Base-by-base conservation (phyloP, 1,140 invertebrate species). In the Dinothrombium tinctorium region DNA sequence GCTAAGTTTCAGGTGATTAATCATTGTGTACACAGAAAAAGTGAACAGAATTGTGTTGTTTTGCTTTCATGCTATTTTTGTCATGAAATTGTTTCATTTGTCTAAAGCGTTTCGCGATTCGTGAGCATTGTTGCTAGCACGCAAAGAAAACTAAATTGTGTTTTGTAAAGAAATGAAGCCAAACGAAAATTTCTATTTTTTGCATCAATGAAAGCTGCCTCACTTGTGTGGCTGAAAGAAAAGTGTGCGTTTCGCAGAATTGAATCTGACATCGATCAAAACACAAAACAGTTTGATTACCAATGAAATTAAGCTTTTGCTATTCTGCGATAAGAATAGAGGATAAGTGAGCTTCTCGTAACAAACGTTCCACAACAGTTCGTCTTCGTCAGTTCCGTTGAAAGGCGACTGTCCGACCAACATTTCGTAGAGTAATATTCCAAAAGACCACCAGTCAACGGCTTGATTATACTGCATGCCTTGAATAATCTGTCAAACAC, bases 381-480 rank as follows among this genome's bases (percentile, higher is more conserved):
- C 90, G 54, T 98, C 90, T 59, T 99, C 92, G 57, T 98, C 92
- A 55, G 86, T 86, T 36, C 90, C 92, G 53, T 84, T 87, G 62
- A 99, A 99, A 4, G 94, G 94, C 19, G 86, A 92, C 59, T 95
- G 86, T 0, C 90, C 92, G 24, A 89, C 80, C 45, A 96, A 61
- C 90, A 99, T 98, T 63, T 98, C 92, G 57, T 95, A 96, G 17
- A 95, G 59, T 19, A 95, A 62, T 33, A 98, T 81, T 25, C 90
- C 92, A 59, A 92, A 92, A 4, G 87, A 90, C 92, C 92, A 99
- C 87, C 89, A 99, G 63, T 98, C 92, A 6, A 98, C 92, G 21
- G 82, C 66, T 53, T 92, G 78, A 56, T 94, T 95, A 62, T 99
- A 99, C 55, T 87, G 84, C 49, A 79, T 66, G 26, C 90, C 89